Conservation (phyloP, 2,113 vertebrate species). For the Cygnus buccinator region DNA sequence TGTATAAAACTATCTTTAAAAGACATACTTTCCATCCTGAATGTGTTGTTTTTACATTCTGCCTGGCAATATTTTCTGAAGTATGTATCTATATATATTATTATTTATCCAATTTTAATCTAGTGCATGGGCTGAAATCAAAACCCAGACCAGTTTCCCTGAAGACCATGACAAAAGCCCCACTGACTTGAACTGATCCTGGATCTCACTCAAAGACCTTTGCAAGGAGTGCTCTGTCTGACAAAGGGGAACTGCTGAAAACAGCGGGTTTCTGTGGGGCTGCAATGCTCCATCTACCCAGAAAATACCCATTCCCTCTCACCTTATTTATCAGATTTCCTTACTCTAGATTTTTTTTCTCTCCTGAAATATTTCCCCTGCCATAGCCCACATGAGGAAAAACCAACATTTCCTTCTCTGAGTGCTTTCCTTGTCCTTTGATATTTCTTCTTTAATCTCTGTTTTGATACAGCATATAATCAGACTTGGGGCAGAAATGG, state of each 20-base stretch:
- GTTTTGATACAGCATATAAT: neutral
- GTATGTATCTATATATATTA: neutral
- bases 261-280: fast-evolving
- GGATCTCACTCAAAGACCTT: neutral
- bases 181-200: neutral
- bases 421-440: constrained; percentile 20
- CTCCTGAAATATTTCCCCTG: neutral
- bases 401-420: neutral
- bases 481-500: constrained; percentile 3
- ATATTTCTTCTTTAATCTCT: constrained; percentile 51
- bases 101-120: neutral
- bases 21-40: neutral
- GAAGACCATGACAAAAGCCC: neutral
- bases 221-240: neutral
- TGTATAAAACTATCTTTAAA: neutral
- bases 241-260: neutral
- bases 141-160: neutral
- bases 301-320: neutral
- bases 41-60: neutral
- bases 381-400: constrained; percentile 1
- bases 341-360: constrained; percentile 13
- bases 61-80: neutral
- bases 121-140: neutral
- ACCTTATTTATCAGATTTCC: constrained; percentile 11
- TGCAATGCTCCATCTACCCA: neutral